These are phyloP conservation scores for Mesorhabditis belari DNA, from an alignment of 2,888 invertebrate genomes.

Conservation along the genomic window DNA sequence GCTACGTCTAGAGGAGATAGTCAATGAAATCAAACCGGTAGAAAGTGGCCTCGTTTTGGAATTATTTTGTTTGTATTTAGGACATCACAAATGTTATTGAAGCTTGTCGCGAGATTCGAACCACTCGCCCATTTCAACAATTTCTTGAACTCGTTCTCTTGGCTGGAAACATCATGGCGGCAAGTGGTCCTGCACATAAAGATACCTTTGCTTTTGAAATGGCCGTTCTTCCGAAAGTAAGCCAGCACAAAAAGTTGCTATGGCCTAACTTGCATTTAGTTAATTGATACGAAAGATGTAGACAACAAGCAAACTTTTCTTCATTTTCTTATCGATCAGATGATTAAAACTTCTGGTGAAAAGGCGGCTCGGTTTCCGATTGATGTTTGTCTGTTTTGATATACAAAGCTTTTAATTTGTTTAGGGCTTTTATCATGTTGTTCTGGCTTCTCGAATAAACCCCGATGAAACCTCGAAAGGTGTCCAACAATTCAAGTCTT, in stretches of 20 bases:
- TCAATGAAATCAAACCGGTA: slow-evolving; percentile 79
- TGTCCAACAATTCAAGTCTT: not conserved
- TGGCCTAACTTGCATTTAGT: slow-evolving; percentile 49
- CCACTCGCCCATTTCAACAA: slow-evolving; percentile 73
- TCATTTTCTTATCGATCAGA: slow-evolving; percentile 59
- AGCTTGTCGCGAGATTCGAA: slow-evolving; percentile 64
- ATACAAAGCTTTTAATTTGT: not conserved
- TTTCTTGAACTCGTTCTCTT: slow-evolving; percentile 81
- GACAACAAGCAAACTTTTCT: slow-evolving; percentile 85
- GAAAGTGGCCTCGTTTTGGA: slow-evolving; percentile 53
- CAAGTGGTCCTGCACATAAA: slow-evolving; percentile 68
- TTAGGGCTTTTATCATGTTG: not conserved
- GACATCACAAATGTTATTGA: slow-evolving; percentile 89
- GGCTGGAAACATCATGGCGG: slow-evolving; percentile 92
- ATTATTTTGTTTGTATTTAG: slow-evolving; percentile 54
- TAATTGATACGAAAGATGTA: slow-evolving; percentile 68
- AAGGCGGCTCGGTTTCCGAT: no score
- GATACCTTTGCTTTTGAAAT: slow-evolving; percentile 94
- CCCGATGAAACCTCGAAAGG: not conserved
- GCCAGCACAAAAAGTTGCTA: no score
- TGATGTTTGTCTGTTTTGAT: no score
- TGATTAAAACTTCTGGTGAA: no score
- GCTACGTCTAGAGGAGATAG: slow-evolving; percentile 76
- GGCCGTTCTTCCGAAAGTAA: slow-evolving; percentile 83
- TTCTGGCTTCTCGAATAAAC: not conserved